Conservation (phyloP, 2,888 invertebrate genomes). For the Ophioninae sp. region DNA sequence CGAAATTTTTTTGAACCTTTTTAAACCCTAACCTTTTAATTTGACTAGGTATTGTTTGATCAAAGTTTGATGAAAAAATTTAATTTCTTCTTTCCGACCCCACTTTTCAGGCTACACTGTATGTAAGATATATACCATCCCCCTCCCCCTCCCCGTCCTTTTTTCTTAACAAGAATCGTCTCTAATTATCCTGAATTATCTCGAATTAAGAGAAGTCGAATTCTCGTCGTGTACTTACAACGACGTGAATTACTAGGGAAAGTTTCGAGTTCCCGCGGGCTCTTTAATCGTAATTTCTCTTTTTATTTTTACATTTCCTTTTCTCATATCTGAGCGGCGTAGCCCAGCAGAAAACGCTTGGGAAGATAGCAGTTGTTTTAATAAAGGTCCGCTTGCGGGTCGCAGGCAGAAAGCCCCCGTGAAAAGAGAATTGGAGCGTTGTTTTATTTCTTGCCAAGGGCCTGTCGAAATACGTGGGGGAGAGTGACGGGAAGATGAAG, state of each 20-base stretch:
- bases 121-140: slow-evolving; percentile 1
- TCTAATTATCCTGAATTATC: slow-evolving; percentile 62
- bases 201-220: slow-evolving; percentile 60
- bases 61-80: background rate
- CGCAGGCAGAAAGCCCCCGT: background rate
- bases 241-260: slow-evolving; percentile 31
- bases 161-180: slow-evolving; percentile 33
- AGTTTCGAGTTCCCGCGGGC: slow-evolving; percentile 24
- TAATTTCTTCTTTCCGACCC: background rate
- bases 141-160: background rate
- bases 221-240: slow-evolving; percentile 40
- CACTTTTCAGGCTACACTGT: background rate
- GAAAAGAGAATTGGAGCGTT: slow-evolving; percentile 9
- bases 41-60: background rate
- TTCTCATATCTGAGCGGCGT: slow-evolving; percentile 3
- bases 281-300: slow-evolving; percentile 14
- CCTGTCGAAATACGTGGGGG: background rate
- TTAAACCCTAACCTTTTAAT: background rate
- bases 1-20: too few species aligned
- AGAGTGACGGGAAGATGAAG: background rate
- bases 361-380: background rate
- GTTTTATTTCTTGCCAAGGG: slow-evolving; percentile 17
- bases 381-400: background rate
- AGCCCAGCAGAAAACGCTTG: background rate
- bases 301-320: slow-evolving; percentile 6